Percentiles rank a stretch among this genome's conserved stretches.
These are phyloP conservation scores for Ornithoptera alexandrae DNA, from an alignment of 2,888 invertebrate species.

Conservation along the genomic window DNA sequence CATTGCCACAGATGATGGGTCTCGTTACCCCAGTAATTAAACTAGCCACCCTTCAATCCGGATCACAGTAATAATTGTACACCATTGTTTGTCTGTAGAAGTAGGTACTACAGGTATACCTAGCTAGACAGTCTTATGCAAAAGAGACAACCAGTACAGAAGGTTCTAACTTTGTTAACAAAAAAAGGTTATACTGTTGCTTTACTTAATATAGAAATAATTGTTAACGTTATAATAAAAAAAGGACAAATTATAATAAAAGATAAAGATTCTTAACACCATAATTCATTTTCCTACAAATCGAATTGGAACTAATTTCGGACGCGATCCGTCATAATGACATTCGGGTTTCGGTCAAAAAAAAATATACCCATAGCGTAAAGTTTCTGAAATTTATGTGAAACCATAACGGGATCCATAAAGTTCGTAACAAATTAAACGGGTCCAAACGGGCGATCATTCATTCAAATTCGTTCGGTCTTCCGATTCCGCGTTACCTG, in stretches of 20 bases:
- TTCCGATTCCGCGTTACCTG: background rate
- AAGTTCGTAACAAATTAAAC: conserved; percentile 54
- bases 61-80: too few species aligned
- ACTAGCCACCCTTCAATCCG: too few species aligned
- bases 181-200: background rate
- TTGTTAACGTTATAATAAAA: background rate
- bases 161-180: too few species aligned
- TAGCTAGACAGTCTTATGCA: too few species aligned
- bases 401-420: conserved; percentile 47
- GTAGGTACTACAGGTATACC: too few species aligned
- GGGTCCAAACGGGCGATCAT: conserved; percentile 32
- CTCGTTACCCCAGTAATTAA: too few species aligned
- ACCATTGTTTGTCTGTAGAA: too few species aligned
- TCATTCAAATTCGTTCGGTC: conserved; percentile 10
- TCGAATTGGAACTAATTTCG: conserved; percentile 28
- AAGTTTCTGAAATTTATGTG: conserved; percentile 37
- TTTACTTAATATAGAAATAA: conserved; percentile 10
- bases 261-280: conserved; percentile 11
- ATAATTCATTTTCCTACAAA: conserved; percentile 28
- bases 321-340: conserved; percentile 30
- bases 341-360: conserved; percentile 23
- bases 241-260: conserved; percentile 2
- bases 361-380: conserved; percentile 16
- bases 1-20: too few species aligned
- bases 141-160: too few species aligned